A percentile compares a stretch with the other conserved stretches of the same genome.
Conservation (phyloP, 2,888 invertebrate genomes). For the Tuberolachnus salignus region DNA sequence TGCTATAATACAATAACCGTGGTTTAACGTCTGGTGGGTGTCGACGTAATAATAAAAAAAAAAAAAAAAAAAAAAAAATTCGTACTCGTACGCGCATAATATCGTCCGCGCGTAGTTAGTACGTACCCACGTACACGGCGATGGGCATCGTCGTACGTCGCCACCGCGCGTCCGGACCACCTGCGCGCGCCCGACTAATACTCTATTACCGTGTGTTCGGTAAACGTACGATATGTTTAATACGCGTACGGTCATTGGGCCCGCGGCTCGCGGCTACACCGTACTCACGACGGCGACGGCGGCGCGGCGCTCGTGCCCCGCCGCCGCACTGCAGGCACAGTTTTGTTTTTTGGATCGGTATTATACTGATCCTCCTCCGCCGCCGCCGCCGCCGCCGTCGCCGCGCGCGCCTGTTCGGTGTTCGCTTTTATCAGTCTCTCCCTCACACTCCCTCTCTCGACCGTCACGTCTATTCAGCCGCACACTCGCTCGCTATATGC, state of each 20-base stretch:
- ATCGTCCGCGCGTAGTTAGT: neutral
- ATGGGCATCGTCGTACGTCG: conserved; percentile 26
- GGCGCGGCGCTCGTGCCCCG: conserved; percentile 32
- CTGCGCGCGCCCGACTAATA: conserved; percentile 38
- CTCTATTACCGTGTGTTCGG: conserved; percentile 4
- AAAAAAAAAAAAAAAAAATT: neutral
- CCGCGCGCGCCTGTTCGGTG: neutral
- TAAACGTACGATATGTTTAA: neutral
- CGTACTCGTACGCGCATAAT: neutral
- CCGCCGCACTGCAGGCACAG: conserved; percentile 48
- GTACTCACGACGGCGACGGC: neutral
- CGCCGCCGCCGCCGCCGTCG: neutral
- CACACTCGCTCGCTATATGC: too few relatives aligned
- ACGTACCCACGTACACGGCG: neutral
- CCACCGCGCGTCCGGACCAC: conserved; percentile 44
- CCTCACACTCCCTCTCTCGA: neutral
- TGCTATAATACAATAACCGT: neutral
- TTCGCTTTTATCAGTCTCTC: neutral
- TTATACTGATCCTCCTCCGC: conserved; percentile 1
- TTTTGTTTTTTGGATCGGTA: conserved; percentile 50
- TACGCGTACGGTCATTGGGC: conserved; percentile 32
- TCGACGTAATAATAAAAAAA: conserved; percentile 3
- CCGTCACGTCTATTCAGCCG: neutral
- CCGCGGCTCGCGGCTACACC: conserved; percentile 49
- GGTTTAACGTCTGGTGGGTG: conserved; percentile 29